Percentiles rank a stretch among this genome's conserved stretches.
Evolutionary conservation across 2,797 vertebrate genomes (phyloP).

Genomic region (Aldrovandia affinis): DNA sequence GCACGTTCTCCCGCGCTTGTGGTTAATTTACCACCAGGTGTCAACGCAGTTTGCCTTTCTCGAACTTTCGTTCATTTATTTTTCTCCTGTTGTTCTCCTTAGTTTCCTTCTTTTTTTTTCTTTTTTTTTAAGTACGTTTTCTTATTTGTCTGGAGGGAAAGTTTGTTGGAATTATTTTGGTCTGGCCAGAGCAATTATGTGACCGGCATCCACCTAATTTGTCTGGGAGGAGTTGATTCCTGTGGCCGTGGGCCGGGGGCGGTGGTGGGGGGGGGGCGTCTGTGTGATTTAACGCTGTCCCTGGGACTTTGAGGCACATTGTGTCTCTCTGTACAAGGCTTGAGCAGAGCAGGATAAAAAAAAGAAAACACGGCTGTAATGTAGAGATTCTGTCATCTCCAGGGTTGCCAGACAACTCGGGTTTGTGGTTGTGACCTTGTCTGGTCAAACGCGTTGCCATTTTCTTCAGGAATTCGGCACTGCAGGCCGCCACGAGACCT

Average conservation of each 20-base stretch:
- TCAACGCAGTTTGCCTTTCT: constrained; percentile 38
- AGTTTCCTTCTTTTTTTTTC: background rate
- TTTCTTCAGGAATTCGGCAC: background rate
- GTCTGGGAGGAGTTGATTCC: constrained; percentile 17
- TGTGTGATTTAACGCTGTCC: background rate
- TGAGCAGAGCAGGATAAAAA: background rate
- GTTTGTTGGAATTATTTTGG: constrained; percentile 6
- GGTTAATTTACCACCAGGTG: constrained; percentile 52
- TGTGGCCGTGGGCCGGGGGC: background rate
- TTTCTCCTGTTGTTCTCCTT: background rate
- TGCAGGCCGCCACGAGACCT: background rate
- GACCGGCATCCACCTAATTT: constrained; percentile 19
- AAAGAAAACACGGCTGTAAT: background rate
- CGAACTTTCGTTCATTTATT: constrained; percentile 37
- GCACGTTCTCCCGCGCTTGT: constrained; percentile 39
- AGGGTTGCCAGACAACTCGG: constrained; percentile 2
- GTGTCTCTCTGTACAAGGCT: constrained; percentile 10
- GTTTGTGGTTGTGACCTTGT: background rate
- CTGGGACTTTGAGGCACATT: background rate
- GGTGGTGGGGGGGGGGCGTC: too few relatives aligned
- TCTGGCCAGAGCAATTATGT: constrained; percentile 24
- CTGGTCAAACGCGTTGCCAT: background rate
- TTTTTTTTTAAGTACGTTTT: constrained; percentile 1
- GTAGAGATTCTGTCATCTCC: constrained; percentile 16
- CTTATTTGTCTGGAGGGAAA: background rate